Evolutionary conservation across 2,888 invertebrate species (phyloP).

Genomic region (Chymomyza amoena): DNA sequence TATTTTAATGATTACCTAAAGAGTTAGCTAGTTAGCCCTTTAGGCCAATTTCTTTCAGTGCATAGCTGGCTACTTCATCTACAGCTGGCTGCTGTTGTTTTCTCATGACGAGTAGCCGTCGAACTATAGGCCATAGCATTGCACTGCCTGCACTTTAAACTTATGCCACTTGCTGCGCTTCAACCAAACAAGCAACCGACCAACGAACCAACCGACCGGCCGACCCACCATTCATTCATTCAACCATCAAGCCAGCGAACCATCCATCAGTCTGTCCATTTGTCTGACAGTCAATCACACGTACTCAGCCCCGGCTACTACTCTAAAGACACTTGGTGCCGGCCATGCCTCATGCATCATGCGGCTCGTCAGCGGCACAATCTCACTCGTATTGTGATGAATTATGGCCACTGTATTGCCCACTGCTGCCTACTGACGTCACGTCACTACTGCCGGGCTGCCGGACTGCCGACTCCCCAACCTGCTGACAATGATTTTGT

Average conservation of each 20-base stretch:
- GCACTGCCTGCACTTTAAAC: constrained; percentile 34
- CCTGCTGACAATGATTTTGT: constrained; percentile 13
- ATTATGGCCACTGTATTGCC: constrained; percentile 9
- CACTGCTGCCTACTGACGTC: background rate
- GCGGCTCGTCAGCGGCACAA: constrained; percentile 13
- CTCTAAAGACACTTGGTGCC: constrained; percentile 9
- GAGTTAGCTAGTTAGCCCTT: background rate
- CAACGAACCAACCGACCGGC: background rate
- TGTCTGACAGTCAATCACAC: constrained; percentile 59
- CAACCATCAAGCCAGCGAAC: background rate
- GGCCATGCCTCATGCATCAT: background rate
- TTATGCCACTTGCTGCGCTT: constrained; percentile 20
- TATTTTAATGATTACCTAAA: too few relatives aligned
- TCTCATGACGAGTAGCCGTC: constrained; percentile 45
- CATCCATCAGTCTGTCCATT: background rate
- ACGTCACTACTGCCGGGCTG: background rate
- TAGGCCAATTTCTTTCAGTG: background rate
- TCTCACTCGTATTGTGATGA: background rate
- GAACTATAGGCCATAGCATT: constrained; percentile 33
- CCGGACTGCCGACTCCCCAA: background rate
- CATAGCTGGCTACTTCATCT: background rate
- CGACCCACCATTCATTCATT: background rate
- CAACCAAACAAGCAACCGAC: background rate
- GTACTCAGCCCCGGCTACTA: constrained; percentile 48
- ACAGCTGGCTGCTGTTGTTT: constrained; percentile 2